Percentiles rank a stretch among this genome's conserved stretches.
Evolutionary conservation across 2,113 vertebrate species (phyloP).

Genomic region (Muntiacus reevesi): DNA sequence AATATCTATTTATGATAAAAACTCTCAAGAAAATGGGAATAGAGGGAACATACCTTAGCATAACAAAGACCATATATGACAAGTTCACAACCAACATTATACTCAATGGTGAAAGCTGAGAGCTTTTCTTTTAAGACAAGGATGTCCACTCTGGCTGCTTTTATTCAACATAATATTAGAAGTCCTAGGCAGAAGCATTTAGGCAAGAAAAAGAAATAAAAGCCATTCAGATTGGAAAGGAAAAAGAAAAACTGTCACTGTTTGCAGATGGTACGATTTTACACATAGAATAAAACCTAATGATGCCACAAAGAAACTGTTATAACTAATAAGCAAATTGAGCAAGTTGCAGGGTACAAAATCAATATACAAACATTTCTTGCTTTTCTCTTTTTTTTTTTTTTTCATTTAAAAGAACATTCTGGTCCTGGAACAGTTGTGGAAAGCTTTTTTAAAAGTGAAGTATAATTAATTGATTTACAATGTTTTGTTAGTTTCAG

Average conservation of each 20-base stretch:
- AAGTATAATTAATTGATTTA: neutral
- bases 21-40: neutral
- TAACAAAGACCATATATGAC: neutral
- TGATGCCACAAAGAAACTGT: neutral
- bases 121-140: neutral
- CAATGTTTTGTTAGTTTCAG: neutral
- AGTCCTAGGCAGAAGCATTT: neutral
- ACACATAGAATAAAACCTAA: neutral
- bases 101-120: neutral
- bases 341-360: neutral
- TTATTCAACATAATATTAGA: neutral
- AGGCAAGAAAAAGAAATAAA: neutral
- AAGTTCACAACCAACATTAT: neutral
- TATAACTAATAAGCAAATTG: neutral
- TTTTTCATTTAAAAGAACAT: neutral
- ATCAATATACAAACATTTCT: neutral
- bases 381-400: neutral
- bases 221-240: neutral
- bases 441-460: neutral
- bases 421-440: neutral
- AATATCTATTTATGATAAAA: neutral
- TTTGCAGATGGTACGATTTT: neutral
- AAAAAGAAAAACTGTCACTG: neutral
- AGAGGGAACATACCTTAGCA: neutral
- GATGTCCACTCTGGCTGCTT: neutral